Conservation (phyloP, 2,113 vertebrate genomes). For the Hypanus sabinus region DNA sequence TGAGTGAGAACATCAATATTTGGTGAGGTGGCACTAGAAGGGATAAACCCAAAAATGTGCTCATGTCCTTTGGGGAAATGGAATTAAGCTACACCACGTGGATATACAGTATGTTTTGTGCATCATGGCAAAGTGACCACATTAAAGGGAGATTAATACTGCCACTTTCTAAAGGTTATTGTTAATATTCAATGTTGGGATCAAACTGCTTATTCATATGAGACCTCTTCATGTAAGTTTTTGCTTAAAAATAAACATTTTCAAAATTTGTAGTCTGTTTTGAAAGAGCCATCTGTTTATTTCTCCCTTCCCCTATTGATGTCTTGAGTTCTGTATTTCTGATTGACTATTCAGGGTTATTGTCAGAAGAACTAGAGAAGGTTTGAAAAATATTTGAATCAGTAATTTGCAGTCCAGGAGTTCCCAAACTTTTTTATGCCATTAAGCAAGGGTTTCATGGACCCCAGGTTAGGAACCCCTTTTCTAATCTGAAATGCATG, state of each 20-base stretch:
- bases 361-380: neutral
- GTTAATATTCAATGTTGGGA: neutral
- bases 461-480: too few species aligned
- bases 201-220: neutral
- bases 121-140: neutral
- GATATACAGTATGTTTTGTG: neutral
- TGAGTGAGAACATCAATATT: neutral
- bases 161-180: neutral
- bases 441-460: too few species aligned
- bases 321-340: neutral
- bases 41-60: neutral
- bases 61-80: neutral
- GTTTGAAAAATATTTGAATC: neutral
- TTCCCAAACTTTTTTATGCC: too few species aligned
- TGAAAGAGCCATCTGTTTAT: too few species aligned
- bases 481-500: neutral
- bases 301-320: too few species aligned
- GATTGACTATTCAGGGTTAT: neutral
- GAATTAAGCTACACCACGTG: neutral
- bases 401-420: neutral
- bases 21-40: neutral
- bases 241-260: slow-evolving; percentile 6
- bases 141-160: neutral
- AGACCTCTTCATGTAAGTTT: neutral
- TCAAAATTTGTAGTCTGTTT: neutral